Conservation (phyloP, 1,140 invertebrate genomes). For the Anadara kagoshimensis region DNA sequence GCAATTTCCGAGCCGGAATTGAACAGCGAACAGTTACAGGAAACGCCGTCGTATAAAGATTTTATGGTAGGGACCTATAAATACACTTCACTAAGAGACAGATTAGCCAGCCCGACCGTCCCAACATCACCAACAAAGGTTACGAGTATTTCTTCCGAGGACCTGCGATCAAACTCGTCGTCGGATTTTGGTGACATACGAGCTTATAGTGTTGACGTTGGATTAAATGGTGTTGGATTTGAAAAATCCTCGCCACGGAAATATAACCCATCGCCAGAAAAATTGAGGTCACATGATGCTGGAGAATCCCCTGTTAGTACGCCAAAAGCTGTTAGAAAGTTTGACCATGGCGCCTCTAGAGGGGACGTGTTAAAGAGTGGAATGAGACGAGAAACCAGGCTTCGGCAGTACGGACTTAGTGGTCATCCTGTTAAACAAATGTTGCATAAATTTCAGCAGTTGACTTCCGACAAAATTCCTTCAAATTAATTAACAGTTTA, state of each 20-base stretch:
- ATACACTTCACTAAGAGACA: constrained; percentile 31
- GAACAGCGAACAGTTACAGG: constrained; percentile 14
- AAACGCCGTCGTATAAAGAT: constrained; percentile 12
- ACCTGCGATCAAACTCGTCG: constrained; percentile 12
- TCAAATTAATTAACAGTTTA: no score
- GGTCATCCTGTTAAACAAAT: no score
- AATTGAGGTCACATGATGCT: constrained; percentile 31
- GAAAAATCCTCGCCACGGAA: constrained; percentile 32
- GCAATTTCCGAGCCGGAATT: constrained; percentile 29
- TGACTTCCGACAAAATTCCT: no score
- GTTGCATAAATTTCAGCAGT: no score
- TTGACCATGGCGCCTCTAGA: background rate
- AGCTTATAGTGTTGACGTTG: constrained; percentile 38
- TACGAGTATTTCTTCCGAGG: constrained; percentile 33
- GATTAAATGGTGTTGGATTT: constrained; percentile 30
- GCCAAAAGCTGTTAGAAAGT: constrained; percentile 26
- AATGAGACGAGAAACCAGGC: no score
- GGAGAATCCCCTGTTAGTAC: constrained; percentile 39
- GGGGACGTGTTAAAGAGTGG: background rate
- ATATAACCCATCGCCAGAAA: constrained; percentile 42
- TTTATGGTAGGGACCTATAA: constrained; percentile 31
- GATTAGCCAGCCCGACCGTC: constrained; percentile 12
- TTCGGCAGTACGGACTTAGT: no score
- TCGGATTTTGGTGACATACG: constrained; percentile 8
- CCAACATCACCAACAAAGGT: constrained; percentile 27